Base-by-base conservation (phyloP, 2,797 vertebrate genomes). In the Oophaga sylvatica region DNA sequence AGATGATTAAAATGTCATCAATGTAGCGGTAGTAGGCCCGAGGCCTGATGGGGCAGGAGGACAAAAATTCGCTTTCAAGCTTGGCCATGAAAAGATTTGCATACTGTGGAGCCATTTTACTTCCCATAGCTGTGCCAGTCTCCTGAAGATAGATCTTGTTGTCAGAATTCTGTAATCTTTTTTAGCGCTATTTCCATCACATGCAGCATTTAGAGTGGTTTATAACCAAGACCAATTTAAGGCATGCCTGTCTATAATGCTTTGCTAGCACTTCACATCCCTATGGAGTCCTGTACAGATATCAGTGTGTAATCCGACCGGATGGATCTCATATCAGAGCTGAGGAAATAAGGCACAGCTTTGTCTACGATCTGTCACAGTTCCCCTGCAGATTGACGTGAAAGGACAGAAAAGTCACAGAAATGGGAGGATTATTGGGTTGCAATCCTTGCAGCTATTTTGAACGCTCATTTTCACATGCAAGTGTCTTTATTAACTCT, bases 401-500 rank as follows among this genome's bases (percentile, higher is more conserved):
- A 82, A 78, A 82, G 53, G 60, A 84, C 17, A 79, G n/a, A 73
- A 60, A 79, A 84, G 81, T 79, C 53, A 80, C 57, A 71, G 45
- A 83, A 79, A 79, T 79, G 63, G 65, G 26, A 65, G 82, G n/a
- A 88, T 88, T 88, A 79, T 80, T 67, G 48, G 57, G 73, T 67
- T 60, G 53, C 62, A 68, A 63, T 31, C 80, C 68, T 7, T 83
- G 81, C 41, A 35, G 29, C 60, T 45, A 9, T 68, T 79, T 68
- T 45, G 26, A 79, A 67, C 63, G 10, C 76, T 84, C 62, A 84
- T 79, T 88, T 87, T 65, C 80, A 41, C 71, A 82, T 67, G 26
- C 57, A 78, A 70, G 77, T 65, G 22, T 71, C 82, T 73, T 80
- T 84, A 80, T 80, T 84, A 85, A 56, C 71, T 88, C 76, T 88